Evolutionary conservation across 1,140 invertebrate genomes (phyloP).

Genomic region (Penaeus vannamei): DNA sequence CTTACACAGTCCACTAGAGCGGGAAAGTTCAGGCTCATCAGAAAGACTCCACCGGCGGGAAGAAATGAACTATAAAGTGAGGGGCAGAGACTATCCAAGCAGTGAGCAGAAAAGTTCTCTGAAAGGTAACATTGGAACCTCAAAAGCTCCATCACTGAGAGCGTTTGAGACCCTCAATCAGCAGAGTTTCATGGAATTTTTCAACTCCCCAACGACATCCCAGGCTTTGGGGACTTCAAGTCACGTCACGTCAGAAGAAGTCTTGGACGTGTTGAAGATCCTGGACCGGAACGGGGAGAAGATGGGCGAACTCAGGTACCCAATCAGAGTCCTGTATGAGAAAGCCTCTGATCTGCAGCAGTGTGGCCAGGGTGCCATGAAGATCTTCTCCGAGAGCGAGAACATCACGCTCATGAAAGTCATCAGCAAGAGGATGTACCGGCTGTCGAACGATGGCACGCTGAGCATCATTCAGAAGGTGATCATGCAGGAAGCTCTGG

Average conservation of each 20-base stretch:
- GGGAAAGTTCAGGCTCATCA: too few relatives aligned
- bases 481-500: constrained; percentile 31
- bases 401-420: constrained; percentile 28
- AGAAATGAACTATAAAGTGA: too few relatives aligned
- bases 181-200: too few relatives aligned
- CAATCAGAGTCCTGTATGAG: not conserved
- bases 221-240: too few relatives aligned
- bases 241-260: not conserved
- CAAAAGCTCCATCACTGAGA: too few relatives aligned
- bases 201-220: too few relatives aligned
- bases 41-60: too few relatives aligned
- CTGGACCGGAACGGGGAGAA: constrained; percentile 24
- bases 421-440: constrained; percentile 14
- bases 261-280: constrained; percentile 37
- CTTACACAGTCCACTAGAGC: too few relatives aligned
- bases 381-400: constrained; percentile 19
- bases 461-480: constrained; percentile 36
- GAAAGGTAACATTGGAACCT: too few relatives aligned
- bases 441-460: not conserved
- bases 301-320: constrained; percentile 3
- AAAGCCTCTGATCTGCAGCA: not conserved
- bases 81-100: too few relatives aligned
- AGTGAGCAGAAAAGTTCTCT: too few relatives aligned
- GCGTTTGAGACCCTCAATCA: too few relatives aligned
- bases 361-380: constrained; percentile 28